Evolutionary conservation across 2,113 vertebrate genomes (phyloP), one percentile per base, ranked within the genome.

Genomic region (Corynorhinus townsendii): DNA sequence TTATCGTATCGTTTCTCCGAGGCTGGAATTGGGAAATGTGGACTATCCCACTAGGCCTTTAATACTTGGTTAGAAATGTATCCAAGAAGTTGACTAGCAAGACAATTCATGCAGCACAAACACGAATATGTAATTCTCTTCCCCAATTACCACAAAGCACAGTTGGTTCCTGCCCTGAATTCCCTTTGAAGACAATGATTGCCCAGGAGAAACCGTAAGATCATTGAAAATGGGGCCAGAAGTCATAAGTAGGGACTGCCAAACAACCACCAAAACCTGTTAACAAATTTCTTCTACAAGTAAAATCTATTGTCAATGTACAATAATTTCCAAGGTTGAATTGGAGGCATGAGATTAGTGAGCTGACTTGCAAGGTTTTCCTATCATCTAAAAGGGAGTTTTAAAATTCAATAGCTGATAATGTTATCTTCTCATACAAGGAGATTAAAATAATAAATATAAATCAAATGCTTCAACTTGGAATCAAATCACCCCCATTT

Each of bases 41-140:
- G 95, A 73, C 81, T 92, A 89, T 68, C 90, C 95, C 90, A 95
- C 89, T 75, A 96, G 89, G 88, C 69, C 64, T 93, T 95, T 96
- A 92, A 96, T 95, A 86, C 68, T 95, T 52, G 71, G 77, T 97
- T 93, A 95, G 95, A 97, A 97, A 95, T 86, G 66, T 84, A 87
- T 97, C 96, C 97, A 97, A 97, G 90, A 95, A 96, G 75, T 93
- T 91, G 83, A 97, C 91, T 90, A 96, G 93, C 93, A 97, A 94
- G 84, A 94, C 92, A 95, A 95, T 94, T 90, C 92, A 95, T 89
- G 94, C 90, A 76, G 71, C 14, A 93, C 93, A 96, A 97, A 96
- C 88, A 96, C 0, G 43, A 86, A 89, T 95, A 89, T 94, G 75
- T 84, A 96, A 97, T 96, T 97, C 93, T 92, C 56, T 90, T 86